A percentile compares a stretch with the other conserved stretches of the same genome.
Conservation (phyloP, 2,888 invertebrate species). For the Neoaliturus tenellus region DNA sequence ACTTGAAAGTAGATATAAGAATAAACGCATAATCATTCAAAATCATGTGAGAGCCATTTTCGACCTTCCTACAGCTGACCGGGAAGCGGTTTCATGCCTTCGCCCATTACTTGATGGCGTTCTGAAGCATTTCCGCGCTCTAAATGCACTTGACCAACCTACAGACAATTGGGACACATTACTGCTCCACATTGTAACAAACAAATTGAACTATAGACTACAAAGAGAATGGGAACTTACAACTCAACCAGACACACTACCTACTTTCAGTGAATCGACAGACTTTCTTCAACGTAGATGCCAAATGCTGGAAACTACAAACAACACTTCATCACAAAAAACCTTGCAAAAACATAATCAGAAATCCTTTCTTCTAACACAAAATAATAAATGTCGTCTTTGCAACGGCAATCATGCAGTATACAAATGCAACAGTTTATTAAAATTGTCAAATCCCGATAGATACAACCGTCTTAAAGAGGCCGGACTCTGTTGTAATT, state of each 20-base stretch:
- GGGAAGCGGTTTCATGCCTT: constrained; percentile 70
- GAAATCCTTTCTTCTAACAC: neutral
- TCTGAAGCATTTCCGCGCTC: constrained; percentile 29
- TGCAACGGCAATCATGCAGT: neutral
- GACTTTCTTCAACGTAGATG: constrained; percentile 7
- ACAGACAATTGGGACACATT: constrained; percentile 51
- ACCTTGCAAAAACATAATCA: neutral
- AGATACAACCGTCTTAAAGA: neutral
- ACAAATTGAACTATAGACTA: neutral
- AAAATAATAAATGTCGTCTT: neutral
- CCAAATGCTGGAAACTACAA: constrained; percentile 24
- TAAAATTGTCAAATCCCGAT: neutral
- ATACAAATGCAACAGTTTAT: neutral
- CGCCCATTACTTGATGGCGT: neutral
- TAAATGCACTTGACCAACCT: constrained; percentile 41
- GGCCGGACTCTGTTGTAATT: constrained; percentile 46
- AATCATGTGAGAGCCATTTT: constrained; percentile 43
- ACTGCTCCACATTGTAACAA: constrained; percentile 2
- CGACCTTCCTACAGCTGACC: constrained; percentile 1
- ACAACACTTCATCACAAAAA: too few species aligned
- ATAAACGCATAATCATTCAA: constrained; percentile 61
- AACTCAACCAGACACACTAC: neutral
- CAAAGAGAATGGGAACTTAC: constrained; percentile 23
- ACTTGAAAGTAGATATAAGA: neutral
- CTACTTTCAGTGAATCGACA: neutral